Conservation (phyloP, 2,888 invertebrate genomes). For the Apodemia hepburni region DNA sequence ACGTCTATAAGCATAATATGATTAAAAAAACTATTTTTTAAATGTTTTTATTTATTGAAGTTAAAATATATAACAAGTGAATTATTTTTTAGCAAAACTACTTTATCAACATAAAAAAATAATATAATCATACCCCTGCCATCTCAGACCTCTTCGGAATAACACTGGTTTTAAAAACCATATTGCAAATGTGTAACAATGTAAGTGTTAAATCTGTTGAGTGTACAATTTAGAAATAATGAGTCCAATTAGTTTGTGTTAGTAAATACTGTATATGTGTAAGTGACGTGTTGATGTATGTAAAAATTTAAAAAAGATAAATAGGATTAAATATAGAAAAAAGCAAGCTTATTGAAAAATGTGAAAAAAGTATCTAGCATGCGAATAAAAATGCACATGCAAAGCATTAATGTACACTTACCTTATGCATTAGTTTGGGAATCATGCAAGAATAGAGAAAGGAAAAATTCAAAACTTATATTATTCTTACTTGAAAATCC, state of each 20-base stretch:
- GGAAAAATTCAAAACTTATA: constrained; percentile 51
- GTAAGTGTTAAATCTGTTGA: constrained; percentile 58
- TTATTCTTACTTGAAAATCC: constrained; percentile 74
- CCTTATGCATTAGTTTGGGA: constrained; percentile 43
- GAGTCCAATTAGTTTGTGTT: constrained; percentile 60
- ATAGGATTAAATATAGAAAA: constrained; percentile 53
- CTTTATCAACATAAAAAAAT: constrained; percentile 30
- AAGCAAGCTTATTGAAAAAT: constrained; percentile 58
- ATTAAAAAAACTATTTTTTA: background rate
- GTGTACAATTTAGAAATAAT: constrained; percentile 68
- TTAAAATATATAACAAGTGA: constrained; percentile 29
- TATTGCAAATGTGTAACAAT: constrained; percentile 47
- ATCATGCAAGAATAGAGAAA: constrained; percentile 57
- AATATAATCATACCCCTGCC: constrained; percentile 69
- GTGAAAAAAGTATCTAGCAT: constrained; percentile 51
- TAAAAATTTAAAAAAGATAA: constrained; percentile 55
- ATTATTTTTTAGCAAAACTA: constrained; percentile 21
- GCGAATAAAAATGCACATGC: constrained; percentile 64
- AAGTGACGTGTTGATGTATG: constrained; percentile 45
- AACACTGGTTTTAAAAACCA: constrained; percentile 35
- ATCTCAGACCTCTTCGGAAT: constrained; percentile 63
- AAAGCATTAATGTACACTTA: constrained; percentile 55
- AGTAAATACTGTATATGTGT: constrained; percentile 33
- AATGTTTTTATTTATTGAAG: background rate
- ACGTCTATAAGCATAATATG: constrained; percentile 7